Base-by-base conservation (phyloP, 2,113 vertebrate genomes). In the Origma solitaria region DNA sequence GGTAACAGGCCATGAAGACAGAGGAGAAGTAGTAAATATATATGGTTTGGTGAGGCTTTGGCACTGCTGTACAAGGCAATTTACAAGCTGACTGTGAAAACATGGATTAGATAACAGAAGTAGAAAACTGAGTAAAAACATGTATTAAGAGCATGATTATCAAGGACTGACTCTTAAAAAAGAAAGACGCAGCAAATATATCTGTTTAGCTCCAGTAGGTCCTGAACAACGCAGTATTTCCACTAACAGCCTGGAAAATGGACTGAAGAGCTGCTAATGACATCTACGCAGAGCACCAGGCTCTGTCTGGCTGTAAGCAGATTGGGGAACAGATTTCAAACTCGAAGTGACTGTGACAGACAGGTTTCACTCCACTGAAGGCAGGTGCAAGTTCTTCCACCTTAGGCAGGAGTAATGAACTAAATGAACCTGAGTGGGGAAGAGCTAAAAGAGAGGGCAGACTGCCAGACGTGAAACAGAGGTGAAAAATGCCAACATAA, bases 291-390 rank as follows among this genome's bases (percentile, higher is more conserved):
- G 70, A 93, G 28, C 37, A 85, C 4, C 14, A 57, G 62, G 35
- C 56, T 76, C 90, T 0, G 2, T 90, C 94, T 91, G 78, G 44
- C 61, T 65, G 7, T 80, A 80, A 95, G 23, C 92, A 93, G 88
- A 90, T 53, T 88, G 88, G 40, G 7, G 44, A 95, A 91, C 90
- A 94, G 96, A 76, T 95, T 96, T 94, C 50, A 73, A 80, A 92
- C 40, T 92, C 17, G 16, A 93, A 93, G 50, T 90, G 78, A 49
- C 40, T 72, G 88, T 82, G 77, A 86, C 66, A 85, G 20, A 82
- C 28, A 79, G n/a, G 66, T 80, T 90, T 90, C 54, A 33, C 70
- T 90, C 54, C 62, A 73, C 40, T 65, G 66, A 85, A 80, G 75
- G 79, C 82, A 90, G 70, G 65, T 96, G 79, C 40, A 79, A 80